phyloP scores from a whole-genome alignment of 2,888 invertebrate genomes.

The Corythucha ciliata region DNA sequence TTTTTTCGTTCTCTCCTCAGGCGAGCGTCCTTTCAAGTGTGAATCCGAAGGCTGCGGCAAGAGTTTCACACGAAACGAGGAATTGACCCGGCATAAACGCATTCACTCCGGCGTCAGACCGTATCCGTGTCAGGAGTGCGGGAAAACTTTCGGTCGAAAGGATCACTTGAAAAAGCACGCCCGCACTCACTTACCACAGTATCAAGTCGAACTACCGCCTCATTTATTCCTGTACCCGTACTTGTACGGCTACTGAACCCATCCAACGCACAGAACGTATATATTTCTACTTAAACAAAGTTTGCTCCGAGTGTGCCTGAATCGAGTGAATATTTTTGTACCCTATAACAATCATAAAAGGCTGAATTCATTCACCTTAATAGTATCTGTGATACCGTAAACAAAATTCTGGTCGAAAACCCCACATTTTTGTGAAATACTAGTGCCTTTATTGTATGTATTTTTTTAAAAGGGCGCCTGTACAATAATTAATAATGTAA shows the following conservation, averaged over 20 bases:
- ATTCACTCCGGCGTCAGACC: constrained; percentile 82
- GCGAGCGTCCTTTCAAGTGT: constrained; percentile 80
- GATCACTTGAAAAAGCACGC: constrained; percentile 93
- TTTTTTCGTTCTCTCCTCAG: constrained; percentile 43
- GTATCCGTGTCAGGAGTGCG: constrained; percentile 76
- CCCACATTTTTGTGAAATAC: too few relatives aligned
- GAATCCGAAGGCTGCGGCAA: constrained; percentile 78
- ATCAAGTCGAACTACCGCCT: constrained; percentile 25
- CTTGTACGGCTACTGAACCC: constrained; percentile 29
- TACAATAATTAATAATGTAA: too few relatives aligned
- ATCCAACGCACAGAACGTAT: too few relatives aligned
- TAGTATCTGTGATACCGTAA: too few relatives aligned
- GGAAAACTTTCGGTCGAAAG: constrained; percentile 85
- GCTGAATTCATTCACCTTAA: too few relatives aligned
- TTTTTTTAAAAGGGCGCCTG: too few relatives aligned
- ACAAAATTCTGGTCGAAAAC: too few relatives aligned
- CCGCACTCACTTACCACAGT: constrained; percentile 31
- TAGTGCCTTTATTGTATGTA: too few relatives aligned
- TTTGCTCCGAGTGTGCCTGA: too few relatives aligned
- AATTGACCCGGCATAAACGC: constrained; percentile 80
- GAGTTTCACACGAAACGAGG: constrained; percentile 85
- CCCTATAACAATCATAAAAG: too few relatives aligned
- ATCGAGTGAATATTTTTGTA: too few relatives aligned
- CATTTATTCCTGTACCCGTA: constrained; percentile 31
- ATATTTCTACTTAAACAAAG: too few relatives aligned